Base-by-base conservation (phyloP, 53 echinoderm and acorn worm species). In the Stichopus horrens region DNA sequence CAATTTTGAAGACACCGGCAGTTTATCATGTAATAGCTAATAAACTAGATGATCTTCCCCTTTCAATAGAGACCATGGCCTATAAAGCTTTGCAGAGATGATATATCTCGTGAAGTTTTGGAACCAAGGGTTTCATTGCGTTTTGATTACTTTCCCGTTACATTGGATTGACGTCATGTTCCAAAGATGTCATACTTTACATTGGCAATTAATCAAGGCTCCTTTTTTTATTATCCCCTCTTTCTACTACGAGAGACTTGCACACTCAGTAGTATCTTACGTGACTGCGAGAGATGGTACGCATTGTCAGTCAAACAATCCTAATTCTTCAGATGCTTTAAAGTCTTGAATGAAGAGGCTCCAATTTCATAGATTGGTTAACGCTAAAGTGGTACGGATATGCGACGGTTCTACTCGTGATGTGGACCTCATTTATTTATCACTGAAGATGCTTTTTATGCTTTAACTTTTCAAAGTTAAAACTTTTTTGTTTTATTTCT, bases 151-250 rank as follows among this genome's bases (percentile, higher is more conserved):
- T 71, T 71, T 16, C 5, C 6, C 18, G n/a, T 14, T 20, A 18
- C 71, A 71, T 18, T 71, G 71, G 7, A 19, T 71, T 71, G 71
- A 71, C 71, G 71, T 71, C 71, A 71, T 71, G 18, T 71, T 71
- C 71, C 7, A 20, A 71, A 71, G 71, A 71, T 71, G 71, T 71
- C 71, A 71, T 71, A 71, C 71, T 71, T 71, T 71, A 71, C 71
- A 71, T 71, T 71, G 18, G 71, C 71, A 71, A 71, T 71, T 71
- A 71, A 71, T 71, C 71, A 71, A 16, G 71, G 71, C 37, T 37
- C 37, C 37, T 37, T 71, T 71, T 71, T 68, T 71, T 16, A 71
- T 71, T 18, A 37, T 37, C 37, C 37, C 71, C 19, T 71, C 71
- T 71, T 71, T 63, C 10, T 63, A 63, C 63, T 63, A 71, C 0